Evolutionary conservation across 2,113 vertebrate genomes (phyloP).

Genomic region (Bufo gargarizans): DNA sequence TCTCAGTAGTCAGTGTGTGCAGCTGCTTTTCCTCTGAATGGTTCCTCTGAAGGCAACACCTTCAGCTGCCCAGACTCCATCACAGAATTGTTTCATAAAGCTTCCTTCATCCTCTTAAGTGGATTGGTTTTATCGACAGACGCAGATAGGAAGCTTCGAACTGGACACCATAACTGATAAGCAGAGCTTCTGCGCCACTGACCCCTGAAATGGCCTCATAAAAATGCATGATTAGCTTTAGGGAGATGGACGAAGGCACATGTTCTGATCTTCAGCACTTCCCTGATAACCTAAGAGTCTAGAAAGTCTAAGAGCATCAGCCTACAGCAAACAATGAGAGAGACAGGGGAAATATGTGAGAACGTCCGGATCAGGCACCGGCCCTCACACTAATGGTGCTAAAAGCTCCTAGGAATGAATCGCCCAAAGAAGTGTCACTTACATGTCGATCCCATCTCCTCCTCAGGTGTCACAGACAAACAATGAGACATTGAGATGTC

Average conservation of each 20-base stretch:
- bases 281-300: slow-evolving; percentile 40
- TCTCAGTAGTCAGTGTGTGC: neutral
- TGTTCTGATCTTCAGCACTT: neutral
- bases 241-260: slow-evolving; percentile 54
- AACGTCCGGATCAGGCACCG: neutral
- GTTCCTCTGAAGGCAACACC: neutral
- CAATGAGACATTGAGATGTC: neutral
- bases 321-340: neutral
- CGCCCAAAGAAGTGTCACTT: neutral
- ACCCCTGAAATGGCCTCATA: slow-evolving; percentile 53
- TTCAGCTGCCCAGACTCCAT: neutral
- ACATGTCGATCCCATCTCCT: neutral
- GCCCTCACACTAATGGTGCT: neutral
- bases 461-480: neutral
- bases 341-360: neutral
- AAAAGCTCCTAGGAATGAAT: neutral
- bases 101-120: neutral
- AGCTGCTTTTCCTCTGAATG: no score
- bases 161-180: slow-evolving; percentile 49
- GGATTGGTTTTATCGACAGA: neutral
- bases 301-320: neutral
- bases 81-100: neutral
- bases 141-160: neutral
- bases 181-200: slow-evolving; percentile 64
- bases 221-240: slow-evolving; percentile 62